These are phyloP conservation scores for Acanthacorydalis orientalis DNA, from an alignment of 2,888 invertebrate species.

Conservation along the genomic window DNA sequence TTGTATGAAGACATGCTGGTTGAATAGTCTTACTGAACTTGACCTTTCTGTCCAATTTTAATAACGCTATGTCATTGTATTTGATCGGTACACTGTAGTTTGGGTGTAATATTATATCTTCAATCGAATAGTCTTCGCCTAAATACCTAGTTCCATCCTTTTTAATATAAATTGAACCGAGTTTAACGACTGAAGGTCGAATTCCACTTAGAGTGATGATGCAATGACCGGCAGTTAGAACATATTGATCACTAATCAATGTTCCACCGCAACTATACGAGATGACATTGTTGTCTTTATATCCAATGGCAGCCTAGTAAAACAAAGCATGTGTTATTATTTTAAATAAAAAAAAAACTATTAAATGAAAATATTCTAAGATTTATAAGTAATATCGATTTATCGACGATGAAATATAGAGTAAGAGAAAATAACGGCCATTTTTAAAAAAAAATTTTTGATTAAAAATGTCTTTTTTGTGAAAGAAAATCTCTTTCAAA, in stretches of 20 bases:
- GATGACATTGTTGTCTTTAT: conserved; percentile 13
- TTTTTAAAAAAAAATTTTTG: too few relatives aligned
- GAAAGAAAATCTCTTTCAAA: too few relatives aligned
- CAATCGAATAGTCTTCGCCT: conserved; percentile 18
- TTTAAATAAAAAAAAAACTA: too few relatives aligned
- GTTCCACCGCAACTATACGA: conserved; percentile 33
- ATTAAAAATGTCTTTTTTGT: too few relatives aligned
- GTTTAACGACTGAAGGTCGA: conserved; percentile 14
- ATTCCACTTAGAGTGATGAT: conserved; percentile 9
- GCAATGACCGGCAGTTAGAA: conserved; percentile 43
- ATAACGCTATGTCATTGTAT: conserved; percentile 27
- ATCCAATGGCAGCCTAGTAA: conserved; percentile 27
- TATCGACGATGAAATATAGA: too few relatives aligned
- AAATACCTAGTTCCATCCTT: conserved; percentile 13
- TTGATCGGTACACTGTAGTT: conserved; percentile 17
- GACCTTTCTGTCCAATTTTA: conserved; percentile 19
- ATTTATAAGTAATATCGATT: too few relatives aligned
- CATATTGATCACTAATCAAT: conserved; percentile 31
- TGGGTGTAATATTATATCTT: conserved; percentile 19
- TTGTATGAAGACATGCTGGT: conserved; percentile 29
- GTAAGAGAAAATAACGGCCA: too few relatives aligned
- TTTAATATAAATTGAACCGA: conserved; percentile 18
- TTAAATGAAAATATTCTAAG: too few relatives aligned
- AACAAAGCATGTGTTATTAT: neutral
- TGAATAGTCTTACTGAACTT: conserved; percentile 17